phyloP scores from a whole-genome alignment of 1,140 invertebrate genomes.

The Micrasema longulum region DNA sequence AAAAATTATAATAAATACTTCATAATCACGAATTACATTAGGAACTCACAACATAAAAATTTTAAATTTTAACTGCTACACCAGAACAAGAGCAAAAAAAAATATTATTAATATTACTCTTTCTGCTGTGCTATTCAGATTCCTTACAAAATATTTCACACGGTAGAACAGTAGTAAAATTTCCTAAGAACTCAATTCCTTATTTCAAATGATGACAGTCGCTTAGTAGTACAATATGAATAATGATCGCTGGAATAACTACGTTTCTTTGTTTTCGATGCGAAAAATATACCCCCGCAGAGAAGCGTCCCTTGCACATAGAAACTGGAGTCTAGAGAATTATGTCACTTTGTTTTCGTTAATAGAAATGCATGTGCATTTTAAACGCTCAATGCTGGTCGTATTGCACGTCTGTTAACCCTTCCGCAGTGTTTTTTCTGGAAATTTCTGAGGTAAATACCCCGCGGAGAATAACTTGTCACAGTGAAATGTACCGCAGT shows the following conservation, averaged over 20 bases:
- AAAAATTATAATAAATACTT: too few species aligned
- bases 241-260: slow-evolving; percentile 27
- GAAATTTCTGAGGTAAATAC: slow-evolving; percentile 33
- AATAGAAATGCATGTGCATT: slow-evolving; percentile 29
- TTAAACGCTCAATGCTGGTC: slow-evolving; percentile 3
- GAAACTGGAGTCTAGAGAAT: slow-evolving; percentile 25
- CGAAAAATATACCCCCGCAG: slow-evolving; percentile 11
- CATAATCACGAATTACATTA: too few species aligned
- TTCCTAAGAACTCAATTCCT: slow-evolving; percentile 7
- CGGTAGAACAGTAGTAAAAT: slow-evolving; percentile 17
- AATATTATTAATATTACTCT: too few species aligned
- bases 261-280: slow-evolving; percentile 29
- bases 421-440: neutral
- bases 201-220: slow-evolving; percentile 29
- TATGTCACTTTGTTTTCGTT: slow-evolving; percentile 38
- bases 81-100: too few species aligned
- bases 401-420: too few species aligned
- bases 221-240: slow-evolving; percentile 39
- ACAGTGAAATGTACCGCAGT: slow-evolving; percentile 16
- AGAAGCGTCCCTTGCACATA: slow-evolving; percentile 4
- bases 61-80: too few species aligned
- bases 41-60: too few species aligned
- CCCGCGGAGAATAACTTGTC: slow-evolving; percentile 31
- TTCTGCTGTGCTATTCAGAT: too few species aligned
- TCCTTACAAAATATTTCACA: slow-evolving; percentile 35